Conservation (phyloP, 2,888 invertebrate species). For the Punctoribates punctum region DNA sequence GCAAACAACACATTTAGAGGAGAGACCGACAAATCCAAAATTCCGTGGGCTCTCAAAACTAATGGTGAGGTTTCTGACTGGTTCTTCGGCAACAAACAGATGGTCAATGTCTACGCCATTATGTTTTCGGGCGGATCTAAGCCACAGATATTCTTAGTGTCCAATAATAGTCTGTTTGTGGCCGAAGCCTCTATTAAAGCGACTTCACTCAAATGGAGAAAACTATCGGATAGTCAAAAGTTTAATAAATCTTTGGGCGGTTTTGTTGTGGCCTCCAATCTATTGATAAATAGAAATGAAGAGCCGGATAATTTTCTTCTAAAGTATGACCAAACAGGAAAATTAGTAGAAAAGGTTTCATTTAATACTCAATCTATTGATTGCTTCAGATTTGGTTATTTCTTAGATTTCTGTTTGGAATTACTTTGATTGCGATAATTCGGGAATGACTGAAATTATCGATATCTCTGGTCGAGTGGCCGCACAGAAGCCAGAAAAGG, state of each 20-base stretch:
- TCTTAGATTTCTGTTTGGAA: constrained; percentile 19
- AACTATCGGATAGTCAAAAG: not conserved
- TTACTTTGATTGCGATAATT: not conserved
- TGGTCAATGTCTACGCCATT: not conserved
- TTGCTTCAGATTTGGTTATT: not conserved
- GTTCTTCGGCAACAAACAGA: not conserved
- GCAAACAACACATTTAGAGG: not conserved
- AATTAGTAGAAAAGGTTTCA: not conserved
- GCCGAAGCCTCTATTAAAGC: not conserved
- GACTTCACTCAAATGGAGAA: not conserved
- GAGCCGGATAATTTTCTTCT: not conserved
- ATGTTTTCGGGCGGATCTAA: not conserved
- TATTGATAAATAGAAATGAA: not conserved
- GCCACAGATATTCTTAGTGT: not conserved
- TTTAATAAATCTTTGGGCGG: not conserved
- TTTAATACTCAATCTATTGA: no score
- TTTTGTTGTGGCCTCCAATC: not conserved
- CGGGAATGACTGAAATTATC: not conserved
- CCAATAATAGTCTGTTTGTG: not conserved
- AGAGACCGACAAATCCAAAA: not conserved
- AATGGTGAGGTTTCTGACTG: not conserved
- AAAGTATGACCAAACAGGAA: not conserved
- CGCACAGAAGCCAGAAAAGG: not conserved
- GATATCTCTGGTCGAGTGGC: not conserved
- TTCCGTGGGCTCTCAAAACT: constrained; percentile 2